These are phyloP conservation scores for Drosophila parvula DNA, from an alignment of 1,140 invertebrate genomes.

Conservation along the genomic window DNA sequence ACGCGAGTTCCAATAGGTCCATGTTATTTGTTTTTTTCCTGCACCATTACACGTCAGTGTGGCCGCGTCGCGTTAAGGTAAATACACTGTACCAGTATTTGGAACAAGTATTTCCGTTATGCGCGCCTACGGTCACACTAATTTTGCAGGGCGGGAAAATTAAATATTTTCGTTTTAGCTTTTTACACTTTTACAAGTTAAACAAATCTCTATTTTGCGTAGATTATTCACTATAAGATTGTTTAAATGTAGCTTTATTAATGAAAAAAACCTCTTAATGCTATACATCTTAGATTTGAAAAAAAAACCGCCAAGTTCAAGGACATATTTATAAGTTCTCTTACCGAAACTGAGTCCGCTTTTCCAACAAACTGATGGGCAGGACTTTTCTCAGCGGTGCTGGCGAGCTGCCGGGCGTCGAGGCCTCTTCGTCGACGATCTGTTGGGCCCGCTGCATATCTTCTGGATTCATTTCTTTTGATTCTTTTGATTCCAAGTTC, in stretches of 20 bases:
- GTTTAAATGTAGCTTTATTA: background rate
- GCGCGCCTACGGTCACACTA: background rate
- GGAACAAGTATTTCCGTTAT: background rate
- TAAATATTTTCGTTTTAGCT: background rate
- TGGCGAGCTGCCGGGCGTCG: conserved; percentile 37
- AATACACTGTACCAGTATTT: background rate
- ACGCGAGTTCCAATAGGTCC: conserved; percentile 8
- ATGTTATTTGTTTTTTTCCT: conserved; percentile 45
- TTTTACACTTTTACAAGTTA: background rate
- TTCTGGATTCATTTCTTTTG: conserved; percentile 52
- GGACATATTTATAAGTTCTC: conserved; percentile 1
- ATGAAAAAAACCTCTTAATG: background rate
- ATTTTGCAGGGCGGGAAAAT: background rate
- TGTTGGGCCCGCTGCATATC: conserved; percentile 61
- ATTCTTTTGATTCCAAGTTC: conserved; percentile 7
- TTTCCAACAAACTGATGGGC: conserved; percentile 52
- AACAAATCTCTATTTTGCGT: background rate
- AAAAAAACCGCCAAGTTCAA: conserved; percentile 9
- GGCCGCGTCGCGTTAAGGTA: background rate
- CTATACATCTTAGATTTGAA: background rate
- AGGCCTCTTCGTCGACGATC: conserved; percentile 30
- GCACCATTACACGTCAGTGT: conserved; percentile 1
- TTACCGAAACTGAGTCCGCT: conserved; percentile 72
- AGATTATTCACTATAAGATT: background rate
- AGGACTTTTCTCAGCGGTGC: conserved; percentile 39